Evolutionary conservation across 2,888 invertebrate genomes (phyloP), one percentile per base, ranked within the genome.

Genomic region (Phrixothrix hirtus): DNA sequence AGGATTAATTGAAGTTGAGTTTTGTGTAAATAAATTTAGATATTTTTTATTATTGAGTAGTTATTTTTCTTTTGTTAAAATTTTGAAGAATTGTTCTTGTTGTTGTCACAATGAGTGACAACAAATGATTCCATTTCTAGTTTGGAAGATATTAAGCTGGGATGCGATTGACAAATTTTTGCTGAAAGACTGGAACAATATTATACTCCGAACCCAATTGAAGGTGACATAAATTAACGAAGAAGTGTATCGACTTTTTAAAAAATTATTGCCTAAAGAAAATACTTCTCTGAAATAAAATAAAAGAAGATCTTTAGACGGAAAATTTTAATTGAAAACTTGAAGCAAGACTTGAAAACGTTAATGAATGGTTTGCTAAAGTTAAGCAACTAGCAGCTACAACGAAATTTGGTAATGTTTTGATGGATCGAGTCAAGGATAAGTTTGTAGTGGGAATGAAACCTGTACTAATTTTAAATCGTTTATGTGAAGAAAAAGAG

Each of bases 121-220:
- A n/a, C n/a, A n/a, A n/a, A n/a, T n/a, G n/a, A n/a, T n/a, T n/a
- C n/a, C n/a, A n/a, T n/a, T n/a, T n/a, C n/a, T n/a, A n/a, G n/a
- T n/a, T n/a, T 57, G 7, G 39, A 37, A 30, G 32, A 31, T 35
- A 53, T 53, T 29, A 25, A 43, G 5, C 25, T 9, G 6, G 11
- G 13, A 5, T 45, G 46, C 17, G 50, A 57, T 38, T 57, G 53
- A 49, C 10, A 37, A 3, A 41, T 53, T 3, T 57, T 34, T 21
- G 16, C 21, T 1, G 60, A 60, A 41, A 52, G 58, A 29, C 47
- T 59, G 44, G 58, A 61, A 12, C 59, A 61, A 16, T 60, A 58
- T 41, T 60, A 58, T 43, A 30, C 51, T n/a, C 51, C 57, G 2
- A 60, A 61, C 35, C 41, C 42, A 14, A 27, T 60, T 5, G 50